These are phyloP conservation scores for Orchestes rusci DNA, from an alignment of 2,888 invertebrate genomes.

Conservation along the genomic window DNA sequence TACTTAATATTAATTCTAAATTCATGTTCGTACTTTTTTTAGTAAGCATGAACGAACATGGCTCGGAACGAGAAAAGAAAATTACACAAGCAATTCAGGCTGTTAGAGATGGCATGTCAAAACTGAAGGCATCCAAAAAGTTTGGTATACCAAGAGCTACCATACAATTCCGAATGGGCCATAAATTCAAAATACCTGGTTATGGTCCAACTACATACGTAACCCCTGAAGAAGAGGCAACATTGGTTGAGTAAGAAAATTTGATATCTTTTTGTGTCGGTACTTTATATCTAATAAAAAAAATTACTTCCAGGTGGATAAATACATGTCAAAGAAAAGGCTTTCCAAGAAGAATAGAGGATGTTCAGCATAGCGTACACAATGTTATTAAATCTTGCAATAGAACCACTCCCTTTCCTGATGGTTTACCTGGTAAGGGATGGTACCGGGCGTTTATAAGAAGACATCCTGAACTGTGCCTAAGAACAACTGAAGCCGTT, in stretches of 20 bases:
- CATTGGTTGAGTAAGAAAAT: constrained; percentile 12
- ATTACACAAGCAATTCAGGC: too few species aligned
- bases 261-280: too few species aligned
- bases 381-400: constrained; percentile 16
- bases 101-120: too few species aligned
- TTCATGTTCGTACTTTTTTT: too few species aligned
- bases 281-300: too few species aligned
- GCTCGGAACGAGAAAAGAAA: too few species aligned
- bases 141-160: too few species aligned
- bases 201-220: constrained; percentile 14
- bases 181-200: constrained; percentile 9
- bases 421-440: constrained; percentile 26
- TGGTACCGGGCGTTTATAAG: constrained; percentile 29
- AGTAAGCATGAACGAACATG: too few species aligned
- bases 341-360: constrained; percentile 29
- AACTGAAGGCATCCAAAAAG: too few species aligned
- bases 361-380: constrained; percentile 18
- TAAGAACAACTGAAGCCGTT: constrained; percentile 29
- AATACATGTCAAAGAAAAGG: constrained; percentile 32
- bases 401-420: constrained; percentile 20
- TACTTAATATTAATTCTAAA: too few species aligned
- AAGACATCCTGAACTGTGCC: constrained; percentile 27
- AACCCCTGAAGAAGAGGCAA: constrained; percentile 14
- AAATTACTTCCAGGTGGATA: too few species aligned
- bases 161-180: constrained; percentile 11